Percentiles rank a stretch among this genome's conserved stretches.
phyloP scores from a whole-genome alignment of 2,797 vertebrate genomes.

The Cichlasoma orientale region DNA sequence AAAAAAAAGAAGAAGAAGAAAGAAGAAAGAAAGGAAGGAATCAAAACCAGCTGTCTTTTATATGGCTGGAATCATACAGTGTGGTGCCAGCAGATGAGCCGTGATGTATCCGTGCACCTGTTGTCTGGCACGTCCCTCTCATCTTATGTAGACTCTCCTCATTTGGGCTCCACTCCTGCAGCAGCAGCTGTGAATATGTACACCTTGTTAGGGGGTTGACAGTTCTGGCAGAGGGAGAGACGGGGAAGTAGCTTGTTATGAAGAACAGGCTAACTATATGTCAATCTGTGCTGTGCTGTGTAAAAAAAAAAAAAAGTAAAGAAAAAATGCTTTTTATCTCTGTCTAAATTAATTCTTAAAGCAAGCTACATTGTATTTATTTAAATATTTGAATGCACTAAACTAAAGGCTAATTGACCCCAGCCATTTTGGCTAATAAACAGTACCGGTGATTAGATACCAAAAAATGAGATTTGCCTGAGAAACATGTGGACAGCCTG shows the following conservation, averaged over 20 bases:
- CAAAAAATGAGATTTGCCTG: slow-evolving; percentile 67
- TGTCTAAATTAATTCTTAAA: slow-evolving; percentile 20
- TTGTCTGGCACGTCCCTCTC: slow-evolving; percentile 63
- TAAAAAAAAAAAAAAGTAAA: slow-evolving; percentile 17
- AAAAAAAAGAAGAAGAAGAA: slow-evolving; percentile 36
- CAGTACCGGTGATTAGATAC: slow-evolving; percentile 40
- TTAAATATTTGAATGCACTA: slow-evolving; percentile 27
- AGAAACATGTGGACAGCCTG: slow-evolving; percentile 77
- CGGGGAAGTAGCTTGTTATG: slow-evolving; percentile 61
- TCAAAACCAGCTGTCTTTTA: slow-evolving; percentile 64
- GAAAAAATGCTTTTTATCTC: slow-evolving; percentile 5
- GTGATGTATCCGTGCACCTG: slow-evolving; percentile 58
- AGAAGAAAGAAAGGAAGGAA: slow-evolving; percentile 30
- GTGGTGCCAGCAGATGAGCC: slow-evolving; percentile 34
- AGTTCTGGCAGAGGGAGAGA: slow-evolving; percentile 62
- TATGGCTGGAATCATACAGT: slow-evolving; percentile 46
- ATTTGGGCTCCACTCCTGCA: slow-evolving; percentile 64
- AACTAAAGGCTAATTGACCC: slow-evolving; percentile 48
- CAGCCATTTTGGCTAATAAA: slow-evolving; percentile 41
- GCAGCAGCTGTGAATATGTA: slow-evolving; percentile 62
- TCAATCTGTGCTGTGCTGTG: slow-evolving; percentile 32
- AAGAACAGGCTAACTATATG: slow-evolving; percentile 60
- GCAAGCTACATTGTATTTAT: slow-evolving; percentile 4
- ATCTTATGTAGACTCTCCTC: slow-evolving; percentile 58
- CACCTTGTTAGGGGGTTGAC: slow-evolving; percentile 71